Evolutionary conservation across 2,888 invertebrate genomes (phyloP), one percentile per base, ranked within the genome.

Genomic region (Dichetophora obliterata): DNA sequence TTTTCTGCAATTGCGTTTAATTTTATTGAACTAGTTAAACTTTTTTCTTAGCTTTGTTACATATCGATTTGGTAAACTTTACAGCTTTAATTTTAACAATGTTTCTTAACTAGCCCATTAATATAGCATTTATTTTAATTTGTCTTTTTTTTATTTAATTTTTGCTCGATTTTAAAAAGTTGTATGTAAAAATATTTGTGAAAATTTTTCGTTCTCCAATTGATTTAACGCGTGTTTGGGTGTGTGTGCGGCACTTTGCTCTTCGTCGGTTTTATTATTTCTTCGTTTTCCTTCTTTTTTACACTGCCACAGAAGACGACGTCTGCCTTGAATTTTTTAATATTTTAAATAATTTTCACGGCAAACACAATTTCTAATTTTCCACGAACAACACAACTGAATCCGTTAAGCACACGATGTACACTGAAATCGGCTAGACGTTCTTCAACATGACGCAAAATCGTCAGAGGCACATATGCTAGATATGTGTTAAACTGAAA

Each of bases 381-480:
- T 65, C 34, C 59, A 77, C 71, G n/a, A 75, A 78, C 63, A 74
- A 63, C 79, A 80, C 80, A 65, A 80, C 82, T 76, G 79, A 81
- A 78, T 80, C 65, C 81, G 77, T 79, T 74, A 79, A 82, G 76
- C 80, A 80, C 78, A 80, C 80, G 76, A 80, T 79, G 69, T 80
- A 80, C 80, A 82, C 82, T 82, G 81, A 82, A 65, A 31, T 61
- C 19, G 5, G 37, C 22, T 19, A 31, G 27, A 31, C 22, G 34
- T 37, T 50, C 24, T 48, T 19, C 37, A 19, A 24, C 16, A 61
- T 72, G 72, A 72, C 72, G 43, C 11, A 24, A 61, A 72, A 57
- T 34, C n/a, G 6, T 14, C 22, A n/a, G 8, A 19, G 9, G 22
- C 19, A 14, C 61, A n/a, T 48, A 72, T 72, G 48, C 24, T 3